Base-by-base conservation (phyloP, 2,888 invertebrate genomes). In the Teinopalpus imperialis region DNA sequence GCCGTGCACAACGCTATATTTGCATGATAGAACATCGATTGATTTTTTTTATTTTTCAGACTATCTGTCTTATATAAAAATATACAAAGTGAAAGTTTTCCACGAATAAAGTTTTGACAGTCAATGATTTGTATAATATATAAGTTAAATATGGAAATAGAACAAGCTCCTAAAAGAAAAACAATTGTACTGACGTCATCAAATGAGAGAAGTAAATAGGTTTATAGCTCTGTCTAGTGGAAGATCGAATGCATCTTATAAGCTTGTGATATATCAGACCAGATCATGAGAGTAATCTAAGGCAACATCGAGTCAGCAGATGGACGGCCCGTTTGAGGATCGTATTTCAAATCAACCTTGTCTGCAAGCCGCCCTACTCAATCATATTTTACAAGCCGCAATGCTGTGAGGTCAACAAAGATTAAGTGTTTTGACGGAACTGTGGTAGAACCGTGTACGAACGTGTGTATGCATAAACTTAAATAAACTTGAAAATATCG, bases 281-380 rank as follows among this genome's bases (percentile, higher is more conserved):
- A 46, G 40, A 34, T 46, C 45, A 46, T 35, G 40, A 12, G 20
- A 24, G 44, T 14, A 24, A 45, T 39, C 31, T 39, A 30, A 45
- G 27, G 40, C 29, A 57, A 56, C 56, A 57, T 57, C 57, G 61
- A 52, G 53, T 51, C 56, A 54, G 57, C 23, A 31, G 60, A 63
- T 52, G 56, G 57, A 60, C 48, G 55, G 57, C 53, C 46, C 52
- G 52, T 54, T 51, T 57, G 58, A 56, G 54, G 48, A 57, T 53
- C 56, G 55, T 61, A 63, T 59, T 55, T 63, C 62, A 63, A 59
- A 55, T 54, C 54, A 50, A 56, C 48, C 41, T 57, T 53, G 61
- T 62, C 58, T 57, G 58, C 55, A 56, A 55, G 53, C 54, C 51
- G 51, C 55, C 51, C 52, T 42, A 49, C 49, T 54, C 52, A 53